phyloP scores from a whole-genome alignment of 2,888 invertebrate genomes.

The Athalia circularis region DNA sequence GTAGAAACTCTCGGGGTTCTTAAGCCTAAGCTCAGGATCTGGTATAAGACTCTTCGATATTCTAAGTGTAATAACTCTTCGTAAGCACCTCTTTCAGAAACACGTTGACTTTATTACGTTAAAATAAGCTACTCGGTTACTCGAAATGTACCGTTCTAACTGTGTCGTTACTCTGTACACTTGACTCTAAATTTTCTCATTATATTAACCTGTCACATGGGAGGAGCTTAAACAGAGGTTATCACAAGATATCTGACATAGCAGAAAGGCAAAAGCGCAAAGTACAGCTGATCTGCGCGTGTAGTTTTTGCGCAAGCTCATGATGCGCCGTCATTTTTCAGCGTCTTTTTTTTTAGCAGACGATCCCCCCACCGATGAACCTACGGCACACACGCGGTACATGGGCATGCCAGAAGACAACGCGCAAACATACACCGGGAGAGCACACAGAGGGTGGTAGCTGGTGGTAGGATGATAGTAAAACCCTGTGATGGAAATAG shows the following conservation, averaged over 20 bases:
- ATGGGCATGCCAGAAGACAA: too few relatives aligned
- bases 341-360: too few relatives aligned
- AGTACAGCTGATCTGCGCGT: constrained; percentile 69
- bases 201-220: constrained; percentile 54
- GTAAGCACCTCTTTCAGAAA: background rate
- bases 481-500: too few relatives aligned
- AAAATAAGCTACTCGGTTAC: background rate
- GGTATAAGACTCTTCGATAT: background rate
- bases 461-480: too few relatives aligned
- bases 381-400: too few relatives aligned
- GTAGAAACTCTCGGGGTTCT: too few relatives aligned
- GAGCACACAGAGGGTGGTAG: too few relatives aligned
- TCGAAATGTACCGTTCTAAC: background rate
- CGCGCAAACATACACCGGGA: too few relatives aligned
- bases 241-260: constrained; percentile 55
- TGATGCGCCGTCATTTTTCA: background rate
- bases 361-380: too few relatives aligned
- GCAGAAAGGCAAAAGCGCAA: constrained; percentile 63
- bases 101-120: background rate
- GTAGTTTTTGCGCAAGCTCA: constrained; percentile 50
- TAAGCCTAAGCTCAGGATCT: too few relatives aligned
- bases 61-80: background rate
- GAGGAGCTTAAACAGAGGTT: constrained; percentile 61
- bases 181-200: constrained; percentile 52
- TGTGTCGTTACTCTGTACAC: constrained; percentile 14